Percentiles rank a stretch among this genome's conserved stretches.
Evolutionary conservation across 2,888 invertebrate genomes (phyloP).

Genomic region (Heteropelma amictum): DNA sequence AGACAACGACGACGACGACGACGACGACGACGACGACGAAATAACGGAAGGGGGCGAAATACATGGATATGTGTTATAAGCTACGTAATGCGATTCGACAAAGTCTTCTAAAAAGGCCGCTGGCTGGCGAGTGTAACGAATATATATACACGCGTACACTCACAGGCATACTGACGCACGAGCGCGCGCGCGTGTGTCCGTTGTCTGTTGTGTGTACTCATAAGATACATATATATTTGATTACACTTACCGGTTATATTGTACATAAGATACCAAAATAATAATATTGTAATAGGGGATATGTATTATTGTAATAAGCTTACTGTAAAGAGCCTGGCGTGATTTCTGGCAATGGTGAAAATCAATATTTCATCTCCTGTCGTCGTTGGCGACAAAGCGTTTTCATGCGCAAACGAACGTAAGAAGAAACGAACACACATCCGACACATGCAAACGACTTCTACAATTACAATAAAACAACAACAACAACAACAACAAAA

Average conservation of each 20-base stretch:
- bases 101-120: constrained; percentile 71
- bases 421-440: background rate
- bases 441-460: background rate
- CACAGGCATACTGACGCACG: constrained; percentile 20
- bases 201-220: no score
- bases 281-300: constrained; percentile 71
- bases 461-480: background rate
- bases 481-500: background rate
- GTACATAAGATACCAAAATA: constrained; percentile 72
- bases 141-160: constrained; percentile 27
- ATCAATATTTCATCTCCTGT: background rate
- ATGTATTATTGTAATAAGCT: constrained; percentile 67
- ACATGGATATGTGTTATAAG: constrained; percentile 57
- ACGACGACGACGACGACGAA: constrained; percentile 17
- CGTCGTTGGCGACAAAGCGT: no score
- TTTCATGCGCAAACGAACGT: constrained; percentile 29
- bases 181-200: background rate
- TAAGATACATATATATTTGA: constrained; percentile 43
- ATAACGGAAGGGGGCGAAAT: constrained; percentile 23
- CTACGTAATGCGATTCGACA: constrained; percentile 61
- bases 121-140: constrained; percentile 66
- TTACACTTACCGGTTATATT: constrained; percentile 60
- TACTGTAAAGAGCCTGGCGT: no score
- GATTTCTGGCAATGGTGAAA: no score
- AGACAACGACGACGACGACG: constrained; percentile 27